Conservation (phyloP, 2,888 invertebrate genomes). For the Chrysomela aeneicollis region DNA sequence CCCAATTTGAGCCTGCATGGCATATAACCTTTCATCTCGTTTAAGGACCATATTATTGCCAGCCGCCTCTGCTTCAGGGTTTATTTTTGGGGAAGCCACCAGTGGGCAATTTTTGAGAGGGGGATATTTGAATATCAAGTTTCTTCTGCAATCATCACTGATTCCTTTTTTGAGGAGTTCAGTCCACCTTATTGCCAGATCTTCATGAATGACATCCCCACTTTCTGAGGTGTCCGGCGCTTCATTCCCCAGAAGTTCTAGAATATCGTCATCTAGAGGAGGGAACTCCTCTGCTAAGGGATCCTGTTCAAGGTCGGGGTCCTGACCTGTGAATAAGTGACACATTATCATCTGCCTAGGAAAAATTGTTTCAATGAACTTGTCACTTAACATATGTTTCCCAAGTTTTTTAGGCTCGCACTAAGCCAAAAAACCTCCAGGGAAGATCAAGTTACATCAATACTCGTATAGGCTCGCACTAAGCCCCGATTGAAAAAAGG, state of each 20-base stretch:
- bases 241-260: not conserved
- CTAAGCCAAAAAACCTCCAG: not conserved
- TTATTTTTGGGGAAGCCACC: not conserved
- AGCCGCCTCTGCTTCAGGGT: too few species aligned
- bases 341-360: not conserved
- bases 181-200: slow-evolving; percentile 13
- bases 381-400: too few species aligned
- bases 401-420: not conserved
- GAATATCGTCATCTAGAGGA: not conserved
- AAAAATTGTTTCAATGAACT: too few species aligned
- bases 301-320: not conserved
- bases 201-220: slow-evolving; percentile 2
- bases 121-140: slow-evolving; percentile 19
- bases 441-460: too few species aligned
- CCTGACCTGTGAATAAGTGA: not conserved
- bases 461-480: not conserved
- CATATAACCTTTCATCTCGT: slow-evolving; percentile 12
- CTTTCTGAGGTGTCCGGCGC: not conserved
- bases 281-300: not conserved
- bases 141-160: not conserved
- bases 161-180: slow-evolving; percentile 15
- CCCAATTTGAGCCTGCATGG: slow-evolving; percentile 15
- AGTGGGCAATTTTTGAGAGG: slow-evolving; percentile 3
- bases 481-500: not conserved
- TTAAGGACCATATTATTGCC: not conserved